Conservation (phyloP, 2,888 invertebrate species). For the Platycnemis pennipes region DNA sequence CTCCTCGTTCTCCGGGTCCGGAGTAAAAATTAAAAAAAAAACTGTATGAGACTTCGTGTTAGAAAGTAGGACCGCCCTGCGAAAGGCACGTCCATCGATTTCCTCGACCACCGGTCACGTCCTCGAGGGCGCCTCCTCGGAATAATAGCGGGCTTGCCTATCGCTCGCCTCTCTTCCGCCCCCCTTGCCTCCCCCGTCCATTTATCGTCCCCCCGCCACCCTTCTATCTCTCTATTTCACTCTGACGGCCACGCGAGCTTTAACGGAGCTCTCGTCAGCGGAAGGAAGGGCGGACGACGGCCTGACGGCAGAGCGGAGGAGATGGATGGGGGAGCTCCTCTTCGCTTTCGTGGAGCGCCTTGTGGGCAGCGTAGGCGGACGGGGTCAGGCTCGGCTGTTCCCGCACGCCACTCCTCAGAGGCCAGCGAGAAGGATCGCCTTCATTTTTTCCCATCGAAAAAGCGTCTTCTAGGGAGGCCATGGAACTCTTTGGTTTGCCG, state of each 20-base stretch:
- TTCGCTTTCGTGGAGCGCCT: background rate
- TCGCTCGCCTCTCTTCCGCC: background rate
- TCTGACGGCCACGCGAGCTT: background rate
- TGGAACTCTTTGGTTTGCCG: no score
- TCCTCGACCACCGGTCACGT: slow-evolving; percentile 58
- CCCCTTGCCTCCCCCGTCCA: slow-evolving; percentile 8
- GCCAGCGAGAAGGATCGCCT: background rate
- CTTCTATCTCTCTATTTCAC: background rate
- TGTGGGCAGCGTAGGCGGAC: background rate
- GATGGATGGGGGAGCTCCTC: background rate
- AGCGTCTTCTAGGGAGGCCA: background rate
- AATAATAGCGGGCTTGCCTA: slow-evolving; percentile 43
- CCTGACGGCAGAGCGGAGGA: background rate
- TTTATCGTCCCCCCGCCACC: background rate
- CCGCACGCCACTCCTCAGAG: background rate
- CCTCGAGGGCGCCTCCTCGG: slow-evolving; percentile 25
- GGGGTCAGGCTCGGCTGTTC: background rate
- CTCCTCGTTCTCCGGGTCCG: background rate
- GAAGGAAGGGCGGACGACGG: background rate
- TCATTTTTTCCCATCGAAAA: background rate
- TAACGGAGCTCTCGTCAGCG: slow-evolving; percentile 37
- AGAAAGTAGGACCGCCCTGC: slow-evolving; percentile 59
- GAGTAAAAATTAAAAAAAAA: no score
- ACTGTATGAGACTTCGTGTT: slow-evolving; percentile 37
- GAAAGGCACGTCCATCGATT: slow-evolving; percentile 52